Evolutionary conservation across 2,113 vertebrate species (phyloP).

Genomic region (Amphiprion ocellaris): DNA sequence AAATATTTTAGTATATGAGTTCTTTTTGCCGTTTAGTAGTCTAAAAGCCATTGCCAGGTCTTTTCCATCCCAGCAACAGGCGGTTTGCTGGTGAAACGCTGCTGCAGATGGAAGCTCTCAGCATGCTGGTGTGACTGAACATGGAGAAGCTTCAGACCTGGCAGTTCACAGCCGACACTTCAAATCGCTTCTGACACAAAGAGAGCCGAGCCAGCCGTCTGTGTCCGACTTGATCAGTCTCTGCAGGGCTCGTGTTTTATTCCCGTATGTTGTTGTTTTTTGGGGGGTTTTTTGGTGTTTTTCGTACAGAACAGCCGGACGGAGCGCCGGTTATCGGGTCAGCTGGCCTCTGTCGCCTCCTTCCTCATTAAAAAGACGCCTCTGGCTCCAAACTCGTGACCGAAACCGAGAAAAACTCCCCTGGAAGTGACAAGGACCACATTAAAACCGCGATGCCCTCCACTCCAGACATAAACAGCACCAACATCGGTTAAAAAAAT

Average conservation of each 20-base stretch:
- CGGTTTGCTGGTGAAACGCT: background rate
- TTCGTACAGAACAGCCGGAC: background rate
- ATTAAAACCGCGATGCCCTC: constrained; percentile 34
- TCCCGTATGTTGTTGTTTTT: constrained; percentile 4
- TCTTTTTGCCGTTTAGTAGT: background rate
- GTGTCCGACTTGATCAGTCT: constrained; percentile 53
- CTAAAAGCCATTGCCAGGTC: constrained; percentile 25
- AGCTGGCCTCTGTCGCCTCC: constrained; percentile 30
- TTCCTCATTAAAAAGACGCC: constrained; percentile 73
- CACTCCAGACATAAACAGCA: constrained; percentile 15
- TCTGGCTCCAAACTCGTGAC: constrained; percentile 52
- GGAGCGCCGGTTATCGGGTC: constrained; percentile 33
- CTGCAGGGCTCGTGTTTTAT: constrained; percentile 24
- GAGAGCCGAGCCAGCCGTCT: constrained; percentile 53
- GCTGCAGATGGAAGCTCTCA: constrained; percentile 47
- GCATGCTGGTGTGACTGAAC: constrained; percentile 23
- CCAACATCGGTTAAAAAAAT: background rate
- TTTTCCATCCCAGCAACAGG: constrained; percentile 6
- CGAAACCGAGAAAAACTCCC: constrained; percentile 40
- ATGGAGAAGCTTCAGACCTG: constrained; percentile 36
- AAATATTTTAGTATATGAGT: background rate
- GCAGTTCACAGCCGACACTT: constrained; percentile 24
- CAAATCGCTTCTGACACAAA: constrained; percentile 62
- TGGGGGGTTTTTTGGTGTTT: constrained; percentile 4
- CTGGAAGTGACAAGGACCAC: constrained; percentile 36